Percentiles rank a stretch among this genome's conserved stretches.
Evolutionary conservation across 2,113 vertebrate genomes (phyloP).

Genomic region (Megaleporinus macrocephalus): DNA sequence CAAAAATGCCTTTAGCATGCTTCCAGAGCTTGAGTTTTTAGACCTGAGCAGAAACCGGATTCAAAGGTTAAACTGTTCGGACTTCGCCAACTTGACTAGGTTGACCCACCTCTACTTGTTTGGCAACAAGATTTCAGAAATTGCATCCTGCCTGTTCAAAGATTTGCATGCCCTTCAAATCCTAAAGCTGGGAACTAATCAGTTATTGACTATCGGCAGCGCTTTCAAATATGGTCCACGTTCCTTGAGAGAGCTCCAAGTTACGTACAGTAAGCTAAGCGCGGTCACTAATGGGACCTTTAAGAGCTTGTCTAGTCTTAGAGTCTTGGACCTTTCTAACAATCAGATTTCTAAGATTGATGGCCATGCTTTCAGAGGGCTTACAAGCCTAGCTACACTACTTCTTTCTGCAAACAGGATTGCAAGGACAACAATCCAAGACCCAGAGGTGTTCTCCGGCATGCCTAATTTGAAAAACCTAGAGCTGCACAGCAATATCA

Average conservation of each 20-base stretch:
- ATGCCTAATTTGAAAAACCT: conserved; percentile 66
- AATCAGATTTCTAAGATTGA: conserved; percentile 66
- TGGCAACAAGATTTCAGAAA: conserved; percentile 60
- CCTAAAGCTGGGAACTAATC: conserved; percentile 66
- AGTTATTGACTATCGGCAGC: conserved; percentile 49
- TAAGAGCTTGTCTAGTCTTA: conserved; percentile 53
- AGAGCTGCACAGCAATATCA: conserved; percentile 66
- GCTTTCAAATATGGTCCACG: conserved; percentile 64
- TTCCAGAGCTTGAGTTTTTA: conserved; percentile 60
- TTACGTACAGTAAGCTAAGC: conserved; percentile 67
- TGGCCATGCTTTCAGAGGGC: conserved; percentile 57
- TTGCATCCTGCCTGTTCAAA: conserved; percentile 65
- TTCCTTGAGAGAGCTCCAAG: conserved; percentile 59
- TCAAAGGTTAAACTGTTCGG: conserved; percentile 45
- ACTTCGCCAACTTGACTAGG: conserved; percentile 66
- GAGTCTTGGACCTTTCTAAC: conserved; percentile 58
- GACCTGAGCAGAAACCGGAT: conserved; percentile 73
- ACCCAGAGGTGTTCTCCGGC: conserved; percentile 48
- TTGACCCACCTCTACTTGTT: conserved; percentile 64
- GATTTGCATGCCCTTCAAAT: conserved; percentile 60
- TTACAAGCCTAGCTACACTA: conserved; percentile 60
- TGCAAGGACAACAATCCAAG: not conserved
- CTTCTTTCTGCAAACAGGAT: conserved; percentile 63
- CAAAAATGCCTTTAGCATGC: conserved; percentile 48
- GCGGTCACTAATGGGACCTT: conserved; percentile 39